A percentile compares a stretch with the other conserved stretches of the same genome.
Conservation (phyloP, 2,888 invertebrate species). For the Leucophora obtusa region DNA sequence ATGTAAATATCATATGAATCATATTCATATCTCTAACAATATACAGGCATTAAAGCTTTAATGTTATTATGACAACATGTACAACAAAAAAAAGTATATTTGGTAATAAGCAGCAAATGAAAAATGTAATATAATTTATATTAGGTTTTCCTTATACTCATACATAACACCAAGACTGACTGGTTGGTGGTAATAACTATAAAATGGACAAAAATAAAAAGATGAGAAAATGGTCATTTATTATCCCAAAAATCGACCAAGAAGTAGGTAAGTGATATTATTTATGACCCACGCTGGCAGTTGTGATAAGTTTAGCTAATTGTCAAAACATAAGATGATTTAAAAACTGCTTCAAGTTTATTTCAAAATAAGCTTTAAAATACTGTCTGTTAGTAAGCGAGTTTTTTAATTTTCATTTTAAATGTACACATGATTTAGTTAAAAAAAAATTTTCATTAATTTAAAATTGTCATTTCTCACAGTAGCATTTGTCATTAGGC, state of each 20-base stretch:
- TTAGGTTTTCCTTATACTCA: constrained; percentile 3
- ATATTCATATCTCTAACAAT: neutral
- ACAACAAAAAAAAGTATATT: constrained; percentile 10
- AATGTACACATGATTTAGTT: neutral
- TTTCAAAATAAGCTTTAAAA: neutral
- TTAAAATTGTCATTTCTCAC: constrained; percentile 8
- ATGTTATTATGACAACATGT: constrained; percentile 52
- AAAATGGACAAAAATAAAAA: neutral
- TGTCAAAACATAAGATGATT: neutral
- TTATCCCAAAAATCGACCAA: neutral
- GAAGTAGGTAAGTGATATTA: neutral
- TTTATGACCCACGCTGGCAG: neutral
- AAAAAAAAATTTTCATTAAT: neutral
- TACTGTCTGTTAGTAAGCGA: neutral
- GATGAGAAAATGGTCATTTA: neutral
- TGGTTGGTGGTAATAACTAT: neutral
- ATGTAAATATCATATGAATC: neutral
- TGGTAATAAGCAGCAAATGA: constrained; percentile 20
- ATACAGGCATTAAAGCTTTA: constrained; percentile 44
- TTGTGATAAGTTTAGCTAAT: neutral
- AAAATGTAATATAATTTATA: constrained; percentile 50
- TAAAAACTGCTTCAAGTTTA: neutral
- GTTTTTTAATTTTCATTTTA: neutral
- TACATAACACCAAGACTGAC: neutral
- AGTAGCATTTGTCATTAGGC: constrained; percentile 64